Conservation (phyloP, 2,797 vertebrate species). For the Rousettus madagascariensis region DNA sequence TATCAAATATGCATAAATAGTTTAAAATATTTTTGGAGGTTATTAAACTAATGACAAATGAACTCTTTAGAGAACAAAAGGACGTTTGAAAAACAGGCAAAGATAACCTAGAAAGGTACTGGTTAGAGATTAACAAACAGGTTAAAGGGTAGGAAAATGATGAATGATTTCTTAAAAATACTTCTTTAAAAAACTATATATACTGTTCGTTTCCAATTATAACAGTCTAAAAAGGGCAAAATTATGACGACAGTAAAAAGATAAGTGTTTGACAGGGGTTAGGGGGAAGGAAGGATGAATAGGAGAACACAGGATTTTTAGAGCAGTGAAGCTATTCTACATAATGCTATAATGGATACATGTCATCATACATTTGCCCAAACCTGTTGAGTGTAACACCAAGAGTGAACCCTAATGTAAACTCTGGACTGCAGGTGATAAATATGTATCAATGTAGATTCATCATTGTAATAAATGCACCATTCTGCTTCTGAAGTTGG, state of each 20-base stretch:
- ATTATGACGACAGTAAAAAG: neutral
- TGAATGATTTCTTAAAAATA: neutral
- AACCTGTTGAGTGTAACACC: neutral
- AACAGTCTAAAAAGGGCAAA: neutral
- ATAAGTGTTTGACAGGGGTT: neutral
- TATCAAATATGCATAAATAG: neutral
- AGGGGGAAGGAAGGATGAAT: neutral
- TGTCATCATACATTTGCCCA: neutral
- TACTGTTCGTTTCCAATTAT: neutral
- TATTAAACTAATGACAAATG: neutral
- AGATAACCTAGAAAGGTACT: neutral
- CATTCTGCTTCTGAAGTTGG: neutral
- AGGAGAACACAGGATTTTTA: neutral
- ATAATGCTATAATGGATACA: neutral
- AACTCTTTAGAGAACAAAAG: neutral
- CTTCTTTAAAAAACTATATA: neutral
- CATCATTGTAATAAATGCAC: neutral
- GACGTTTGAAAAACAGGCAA: neutral
- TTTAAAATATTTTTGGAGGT: neutral
- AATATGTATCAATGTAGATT: neutral
- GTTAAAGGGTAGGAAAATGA: neutral
- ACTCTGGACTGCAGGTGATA: neutral
- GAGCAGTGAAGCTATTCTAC: neutral
- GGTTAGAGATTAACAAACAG: neutral
- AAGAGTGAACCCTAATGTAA: neutral